Evolutionary conservation across 1,140 invertebrate genomes (phyloP).

Genomic region (Papilio glaucus): DNA sequence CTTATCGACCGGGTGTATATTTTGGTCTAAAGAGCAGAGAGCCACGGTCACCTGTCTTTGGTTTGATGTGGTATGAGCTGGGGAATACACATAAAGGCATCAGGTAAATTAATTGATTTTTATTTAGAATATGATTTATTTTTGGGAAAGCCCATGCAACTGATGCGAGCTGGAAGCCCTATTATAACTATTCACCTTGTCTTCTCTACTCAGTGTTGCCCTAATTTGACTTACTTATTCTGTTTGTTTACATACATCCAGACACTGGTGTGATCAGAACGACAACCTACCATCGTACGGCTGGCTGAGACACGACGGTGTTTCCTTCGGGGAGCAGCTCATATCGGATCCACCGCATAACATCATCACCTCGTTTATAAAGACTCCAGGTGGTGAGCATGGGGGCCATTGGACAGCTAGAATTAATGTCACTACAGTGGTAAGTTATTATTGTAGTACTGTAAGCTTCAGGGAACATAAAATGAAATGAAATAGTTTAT

Average conservation of each 20-base stretch:
- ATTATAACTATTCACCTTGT: too few relatives aligned
- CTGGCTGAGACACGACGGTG: constrained; percentile 97
- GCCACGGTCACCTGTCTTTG: constrained; percentile 93
- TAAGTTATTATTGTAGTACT: constrained; percentile 67
- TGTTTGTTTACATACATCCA: constrained; percentile 61
- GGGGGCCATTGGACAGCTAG: constrained; percentile 97
- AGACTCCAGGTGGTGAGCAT: constrained; percentile 89
- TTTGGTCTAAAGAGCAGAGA: constrained; percentile 96
- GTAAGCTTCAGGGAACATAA: too few relatives aligned
- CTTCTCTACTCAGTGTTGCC: too few relatives aligned
- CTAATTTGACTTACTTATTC: constrained; percentile 1
- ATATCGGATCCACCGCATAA: constrained; percentile 92
- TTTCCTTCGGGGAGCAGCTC: constrained; percentile 95
- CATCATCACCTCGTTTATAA: constrained; percentile 95
- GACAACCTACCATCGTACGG: constrained; percentile 92
- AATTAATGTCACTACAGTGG: constrained; percentile 88
- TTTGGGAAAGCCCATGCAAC: too few relatives aligned
- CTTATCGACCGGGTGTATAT: constrained; percentile 94
- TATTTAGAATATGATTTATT: constrained; percentile 13
- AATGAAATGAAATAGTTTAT: too few relatives aligned
- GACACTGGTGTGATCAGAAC: constrained; percentile 97
- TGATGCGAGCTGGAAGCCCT: too few relatives aligned
- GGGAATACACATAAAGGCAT: constrained; percentile 87
- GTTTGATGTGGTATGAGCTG: constrained; percentile 98
- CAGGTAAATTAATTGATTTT: constrained; percentile 73